Evolutionary conservation across 2,797 vertebrate genomes (phyloP).

Genomic region (Pseudomugil gertrudae): DNA sequence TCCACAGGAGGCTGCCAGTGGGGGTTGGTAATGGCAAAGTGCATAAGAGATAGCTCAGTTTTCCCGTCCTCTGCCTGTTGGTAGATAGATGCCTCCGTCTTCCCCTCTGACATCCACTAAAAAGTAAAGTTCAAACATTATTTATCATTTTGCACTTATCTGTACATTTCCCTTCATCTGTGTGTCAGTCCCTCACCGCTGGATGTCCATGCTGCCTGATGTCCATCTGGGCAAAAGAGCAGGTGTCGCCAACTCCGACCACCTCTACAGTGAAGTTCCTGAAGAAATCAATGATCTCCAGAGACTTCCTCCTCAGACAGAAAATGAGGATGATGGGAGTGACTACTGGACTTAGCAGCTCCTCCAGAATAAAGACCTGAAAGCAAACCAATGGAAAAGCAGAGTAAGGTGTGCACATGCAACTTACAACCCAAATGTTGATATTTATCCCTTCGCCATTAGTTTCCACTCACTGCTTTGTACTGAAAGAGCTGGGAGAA

Average conservation of each 20-base stretch:
- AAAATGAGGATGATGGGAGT: slow-evolving; percentile 97
- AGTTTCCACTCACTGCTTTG: slow-evolving; percentile 91
- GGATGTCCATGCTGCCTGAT: slow-evolving; percentile 97
- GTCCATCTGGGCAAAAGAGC: slow-evolving; percentile 99
- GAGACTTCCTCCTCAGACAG: slow-evolving; percentile 91
- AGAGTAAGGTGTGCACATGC: background rate
- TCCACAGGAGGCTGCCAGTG: slow-evolving; percentile 95
- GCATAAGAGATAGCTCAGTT: slow-evolving; percentile 97
- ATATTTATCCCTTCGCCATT: slow-evolving; percentile 7
- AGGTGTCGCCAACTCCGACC: slow-evolving; percentile 94
- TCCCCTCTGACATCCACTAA: slow-evolving; percentile 96
- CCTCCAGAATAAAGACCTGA: slow-evolving; percentile 96
- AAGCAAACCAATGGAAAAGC: background rate
- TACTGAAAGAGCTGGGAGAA: slow-evolving; percentile 99
- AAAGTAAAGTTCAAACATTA: slow-evolving; percentile 6
- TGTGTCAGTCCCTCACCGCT: slow-evolving; percentile 77
- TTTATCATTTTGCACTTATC: background rate
- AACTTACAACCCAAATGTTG: background rate
- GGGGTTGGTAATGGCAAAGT: slow-evolving; percentile 98
- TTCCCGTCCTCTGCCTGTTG: slow-evolving; percentile 98
- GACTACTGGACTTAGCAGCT: slow-evolving; percentile 94
- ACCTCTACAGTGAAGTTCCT: slow-evolving; percentile 98
- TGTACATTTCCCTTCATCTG: slow-evolving; percentile 2
- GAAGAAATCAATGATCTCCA: slow-evolving; percentile 99
- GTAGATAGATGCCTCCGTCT: slow-evolving; percentile 97